Conservation (phyloP, 2,888 invertebrate species). For the Zele albiditarsus region DNA sequence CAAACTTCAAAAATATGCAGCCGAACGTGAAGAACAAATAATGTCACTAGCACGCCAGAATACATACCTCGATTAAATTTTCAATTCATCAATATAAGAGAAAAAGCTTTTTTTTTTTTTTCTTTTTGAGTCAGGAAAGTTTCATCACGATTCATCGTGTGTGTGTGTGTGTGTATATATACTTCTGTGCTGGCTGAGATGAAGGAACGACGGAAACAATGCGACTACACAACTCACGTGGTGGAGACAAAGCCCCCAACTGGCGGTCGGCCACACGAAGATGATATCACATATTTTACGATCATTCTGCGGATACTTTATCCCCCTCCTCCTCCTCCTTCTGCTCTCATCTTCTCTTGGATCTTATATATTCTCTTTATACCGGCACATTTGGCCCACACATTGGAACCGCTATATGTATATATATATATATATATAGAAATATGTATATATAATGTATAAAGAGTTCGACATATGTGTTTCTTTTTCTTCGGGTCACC, state of each 20-base stretch:
- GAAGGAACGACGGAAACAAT: conserved; percentile 63
- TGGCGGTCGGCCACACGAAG: conserved; percentile 54
- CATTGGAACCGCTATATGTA: conserved; percentile 1
- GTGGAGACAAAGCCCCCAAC: conserved; percentile 62
- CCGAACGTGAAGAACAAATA: neutral
- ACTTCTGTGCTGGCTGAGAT: conserved; percentile 30
- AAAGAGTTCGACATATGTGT: conserved; percentile 43
- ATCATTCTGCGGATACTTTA: conserved; percentile 65
- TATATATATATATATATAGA: neutral
- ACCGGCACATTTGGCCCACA: conserved; percentile 7
- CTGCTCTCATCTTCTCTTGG: conserved; percentile 51
- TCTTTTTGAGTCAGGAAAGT: too few relatives aligned
- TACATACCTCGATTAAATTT: too few relatives aligned
- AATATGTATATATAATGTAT: neutral
- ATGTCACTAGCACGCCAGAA: too few relatives aligned
- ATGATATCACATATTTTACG: conserved; percentile 69
- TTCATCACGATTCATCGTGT: neutral
- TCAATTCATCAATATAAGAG: too few relatives aligned
- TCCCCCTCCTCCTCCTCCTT: conserved; percentile 49
- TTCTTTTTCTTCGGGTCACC: conserved; percentile 54
- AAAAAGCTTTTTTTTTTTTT: too few relatives aligned
- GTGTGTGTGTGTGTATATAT: conserved; percentile 5
- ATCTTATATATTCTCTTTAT: conserved; percentile 46
- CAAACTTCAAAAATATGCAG: neutral
- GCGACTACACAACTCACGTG: conserved; percentile 59